Evolutionary conservation across 2,888 invertebrate genomes (phyloP), one percentile per base, ranked within the genome.

Genomic region (Drosophila dives): DNA sequence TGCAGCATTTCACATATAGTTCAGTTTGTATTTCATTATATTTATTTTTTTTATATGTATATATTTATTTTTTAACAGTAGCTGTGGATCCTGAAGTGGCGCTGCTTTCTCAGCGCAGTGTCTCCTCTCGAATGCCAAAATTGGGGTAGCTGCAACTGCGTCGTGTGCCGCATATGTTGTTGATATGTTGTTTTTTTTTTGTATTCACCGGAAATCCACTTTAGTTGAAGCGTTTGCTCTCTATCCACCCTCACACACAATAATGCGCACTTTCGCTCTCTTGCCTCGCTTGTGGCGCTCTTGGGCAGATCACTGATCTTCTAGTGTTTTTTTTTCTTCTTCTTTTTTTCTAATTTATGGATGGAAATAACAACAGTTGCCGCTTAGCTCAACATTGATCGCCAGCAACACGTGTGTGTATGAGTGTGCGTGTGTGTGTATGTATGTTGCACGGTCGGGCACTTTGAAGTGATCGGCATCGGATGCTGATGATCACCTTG

Each of bases 181-280:
- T 81, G 75, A 48, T 56, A 56, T 69, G 77, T 73, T 75, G 34
- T 26, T 59, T 66, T 49, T 58, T 59, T 75, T 90, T 29, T 29
- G 6, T 87, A 86, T 89, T 85, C 90, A 90, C 90, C 90, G 91
- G 90, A 90, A 91, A 90, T 91, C 86, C 91, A 90, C 91, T 90
- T 91, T 88, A 91, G 71, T 72, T 75, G 11, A 75, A 76, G 68
- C 70, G 65, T 50, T 60, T 48, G 54, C 49, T 62, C 71, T 66
- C 70, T 63, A 68, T 29, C 50, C 50, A 50, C 50, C 50, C 50
- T 50, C 50, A 29, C 50, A 29, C 50, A 29, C 3, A 29, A 11
- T 50, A 11, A n/a, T 29, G 26, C 32, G 32, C 50, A 62, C 75
- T 62, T 69, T 64, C 70, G n/a, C 32, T 56, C 40, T 26, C 53